Evolutionary conservation across 2,797 vertebrate species (phyloP), one percentile per base, ranked within the genome.

Genomic region (Sebastes aleutianus): DNA sequence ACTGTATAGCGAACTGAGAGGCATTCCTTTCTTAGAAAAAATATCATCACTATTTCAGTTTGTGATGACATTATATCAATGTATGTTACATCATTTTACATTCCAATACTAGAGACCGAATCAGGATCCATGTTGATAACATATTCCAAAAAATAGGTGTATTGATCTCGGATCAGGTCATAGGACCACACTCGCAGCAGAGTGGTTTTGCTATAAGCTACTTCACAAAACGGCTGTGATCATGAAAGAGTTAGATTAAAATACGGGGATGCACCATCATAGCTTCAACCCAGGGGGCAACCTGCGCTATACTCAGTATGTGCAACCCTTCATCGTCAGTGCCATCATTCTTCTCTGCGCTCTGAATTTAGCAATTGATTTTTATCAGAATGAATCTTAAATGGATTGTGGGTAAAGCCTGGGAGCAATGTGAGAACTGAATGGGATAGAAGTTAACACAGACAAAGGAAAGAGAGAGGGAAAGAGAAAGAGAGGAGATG

Each of bases 331-430:
- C 24, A 76, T 79, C 50, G 8, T 74, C 81, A 39, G 72, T 29
- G 2, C 66, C 79, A 85, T 92, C 85, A 75, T 78, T 91, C 84
- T 88, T 90, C 79, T 83, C 70, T 47, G 24, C 24, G 47, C 82
- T 90, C 79, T 81, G 70, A 91, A 83, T 91, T 89, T 63, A 78
- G 56, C 79, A 67, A 89, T 80, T 77, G 88, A 88, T 88, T 88
- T 89, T 84, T 87, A 93, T 91, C 91, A 67, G 36, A 78, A 86
- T 78, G 59, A 85, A 94, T 89, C 85, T 83, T 79, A 85, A 93
- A 90, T 85, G 80, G 83, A 86, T 93, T 90, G 32, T 77, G 75
- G 79, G 87, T 77, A 66, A 82, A 85, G 82, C 84, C 86, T 27
- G 1, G 70, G 70, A 86, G 91, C 74, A 50, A 72, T 16, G 29